phyloP scores from a whole-genome alignment of 2,797 vertebrate species.

The Neopelma chrysocephalum region DNA sequence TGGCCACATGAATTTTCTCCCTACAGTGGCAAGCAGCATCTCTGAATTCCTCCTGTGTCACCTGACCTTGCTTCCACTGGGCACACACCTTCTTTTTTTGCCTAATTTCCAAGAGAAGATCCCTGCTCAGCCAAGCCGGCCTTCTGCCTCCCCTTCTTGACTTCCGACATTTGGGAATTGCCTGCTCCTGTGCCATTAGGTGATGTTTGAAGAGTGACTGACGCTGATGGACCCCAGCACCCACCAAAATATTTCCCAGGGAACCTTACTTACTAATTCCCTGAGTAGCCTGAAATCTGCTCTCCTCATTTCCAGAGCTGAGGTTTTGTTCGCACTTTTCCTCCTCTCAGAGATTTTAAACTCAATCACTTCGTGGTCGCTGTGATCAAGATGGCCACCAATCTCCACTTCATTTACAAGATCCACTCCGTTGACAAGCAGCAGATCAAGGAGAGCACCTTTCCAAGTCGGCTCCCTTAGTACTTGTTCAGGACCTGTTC shows the following conservation, averaged over 20 bases:
- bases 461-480: neutral
- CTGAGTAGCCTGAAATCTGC: too few species aligned
- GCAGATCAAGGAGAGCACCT: neutral
- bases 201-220: too few species aligned
- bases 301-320: neutral
- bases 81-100: too few species aligned
- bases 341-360: neutral
- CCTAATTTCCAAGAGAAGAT: too few species aligned
- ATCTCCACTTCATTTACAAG: neutral
- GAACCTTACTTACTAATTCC: too few species aligned
- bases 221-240: too few species aligned
- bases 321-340: neutral
- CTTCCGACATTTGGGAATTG: neutral
- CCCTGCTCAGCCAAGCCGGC: neutral
- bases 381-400: neutral
- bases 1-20: neutral
- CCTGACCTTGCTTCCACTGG: too few species aligned
- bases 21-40: neutral
- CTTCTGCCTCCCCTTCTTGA: neutral
- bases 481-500: neutral
- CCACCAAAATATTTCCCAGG: too few species aligned
- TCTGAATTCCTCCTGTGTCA: too few species aligned
- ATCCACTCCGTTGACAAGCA: neutral
- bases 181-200: too few species aligned
- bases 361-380: neutral